Conservation (phyloP, 1,140 invertebrate species). For the Rhopalosiphum padi region DNA sequence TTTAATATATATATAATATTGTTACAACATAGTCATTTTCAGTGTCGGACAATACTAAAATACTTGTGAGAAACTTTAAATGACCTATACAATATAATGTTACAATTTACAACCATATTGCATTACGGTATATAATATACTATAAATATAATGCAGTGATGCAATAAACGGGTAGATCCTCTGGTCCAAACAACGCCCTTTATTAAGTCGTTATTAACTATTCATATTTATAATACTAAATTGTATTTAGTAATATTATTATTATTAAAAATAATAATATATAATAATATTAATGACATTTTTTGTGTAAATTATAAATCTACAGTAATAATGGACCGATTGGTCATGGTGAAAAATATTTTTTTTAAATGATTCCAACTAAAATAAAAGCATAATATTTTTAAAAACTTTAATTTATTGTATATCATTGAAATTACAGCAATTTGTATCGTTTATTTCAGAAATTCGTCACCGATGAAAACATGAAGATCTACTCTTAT, state of each 20-base stretch:
- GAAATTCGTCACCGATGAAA: slow-evolving; percentile 71
- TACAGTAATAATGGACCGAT: not conserved
- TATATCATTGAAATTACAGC: not conserved
- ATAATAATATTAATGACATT: not conserved
- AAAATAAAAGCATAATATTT: not conserved
- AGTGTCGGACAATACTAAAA: not conserved
- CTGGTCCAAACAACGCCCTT: not conserved
- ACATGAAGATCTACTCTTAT: slow-evolving; percentile 75
- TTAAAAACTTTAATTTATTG: not conserved
- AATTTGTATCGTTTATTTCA: slow-evolving; percentile 62
- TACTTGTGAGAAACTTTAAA: not conserved
- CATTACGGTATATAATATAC: not conserved
- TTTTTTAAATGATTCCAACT: not conserved
- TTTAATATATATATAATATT: not conserved
- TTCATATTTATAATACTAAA: not conserved
- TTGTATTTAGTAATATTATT: not conserved
- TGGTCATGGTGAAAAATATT: not conserved
- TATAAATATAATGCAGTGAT: not conserved
- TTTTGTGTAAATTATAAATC: not conserved
- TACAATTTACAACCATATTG: not conserved
- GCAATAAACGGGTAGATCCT: not conserved
- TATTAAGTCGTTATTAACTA: not conserved
- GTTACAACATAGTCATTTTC: not conserved
- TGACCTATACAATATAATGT: not conserved
- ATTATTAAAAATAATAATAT: too few relatives aligned